Evolutionary conservation across 2,888 invertebrate species (phyloP).

Genomic region (Sthenelais limicola): DNA sequence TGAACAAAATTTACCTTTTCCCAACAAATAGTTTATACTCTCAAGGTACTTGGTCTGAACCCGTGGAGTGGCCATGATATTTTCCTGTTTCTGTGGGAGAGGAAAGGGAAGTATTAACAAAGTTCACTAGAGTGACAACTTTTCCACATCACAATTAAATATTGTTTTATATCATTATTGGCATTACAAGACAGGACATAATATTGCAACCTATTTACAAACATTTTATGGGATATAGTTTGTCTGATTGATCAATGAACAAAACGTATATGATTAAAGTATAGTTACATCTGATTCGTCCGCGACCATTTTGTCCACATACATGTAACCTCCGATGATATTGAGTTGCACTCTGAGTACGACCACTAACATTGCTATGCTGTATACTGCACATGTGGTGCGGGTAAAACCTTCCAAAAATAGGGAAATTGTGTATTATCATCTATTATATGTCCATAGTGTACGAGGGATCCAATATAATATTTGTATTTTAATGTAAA

Average conservation of each 20-base stretch:
- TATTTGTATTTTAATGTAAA: no score
- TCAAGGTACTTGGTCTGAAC: constrained; percentile 87
- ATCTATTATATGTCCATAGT: no score
- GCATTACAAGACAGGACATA: no score
- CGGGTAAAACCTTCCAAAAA: constrained; percentile 80
- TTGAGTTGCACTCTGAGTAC: constrained; percentile 89
- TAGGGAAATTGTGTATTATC: not conserved
- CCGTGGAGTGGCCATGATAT: constrained; percentile 74
- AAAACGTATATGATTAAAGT: not conserved
- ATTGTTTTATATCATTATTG: no score
- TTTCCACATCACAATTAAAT: no score
- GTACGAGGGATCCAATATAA: no score
- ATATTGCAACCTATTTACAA: no score
- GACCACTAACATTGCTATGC: constrained; percentile 86
- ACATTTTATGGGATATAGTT: no score
- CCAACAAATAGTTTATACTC: constrained; percentile 85
- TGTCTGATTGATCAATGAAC: not conserved
- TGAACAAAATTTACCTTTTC: constrained; percentile 77
- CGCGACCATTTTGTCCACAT: constrained; percentile 72
- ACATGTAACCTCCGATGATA: constrained; percentile 90
- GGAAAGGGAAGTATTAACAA: no score
- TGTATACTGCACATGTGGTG: constrained; percentile 83
- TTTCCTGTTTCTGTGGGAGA: constrained; percentile 13
- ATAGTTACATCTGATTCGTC: not conserved
- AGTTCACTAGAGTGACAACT: no score